Base-by-base conservation (phyloP, 2,797 vertebrate species). In the Dipus sagitta region DNA sequence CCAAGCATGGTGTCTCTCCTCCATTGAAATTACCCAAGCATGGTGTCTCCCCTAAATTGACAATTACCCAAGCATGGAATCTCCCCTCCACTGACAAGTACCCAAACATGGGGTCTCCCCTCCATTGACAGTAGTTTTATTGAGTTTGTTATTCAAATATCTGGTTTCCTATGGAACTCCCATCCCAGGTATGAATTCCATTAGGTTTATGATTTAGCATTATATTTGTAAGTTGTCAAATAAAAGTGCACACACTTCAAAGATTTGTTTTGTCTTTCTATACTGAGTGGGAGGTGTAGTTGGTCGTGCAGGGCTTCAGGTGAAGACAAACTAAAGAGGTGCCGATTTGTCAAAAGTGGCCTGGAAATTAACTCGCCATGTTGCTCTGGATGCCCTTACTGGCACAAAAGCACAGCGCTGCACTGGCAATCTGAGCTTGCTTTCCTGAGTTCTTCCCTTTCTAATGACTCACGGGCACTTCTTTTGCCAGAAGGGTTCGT, bases 401-500 rank as follows among this genome's bases (percentile, higher is more conserved):
- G 82, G 85, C 32, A 75, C 78, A 38, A 72, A 79, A 77, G 30
- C 82, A 65, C 54, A 58, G 71, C 75, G 82, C 75, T 67, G 32
- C 47, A 34, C 21, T 13, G 38, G 34, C 32, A 32, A 38, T 81
- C n/a, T 26, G 30, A 67, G 72, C 86, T 79, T 47, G 47, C 74
- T 90, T 84, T 78, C 92, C 87, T 13, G 5, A 1, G 52, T 52
- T 72, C 86, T 47, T 47, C 11, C 47, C 47, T 47, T 47, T 47
- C 65, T 93, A 67, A 94, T 91, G 68, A 52, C 68, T 81, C 54
- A 15, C 14, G 23, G 17, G 38, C 47, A 62, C 67, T 88, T 60
- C 88, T 86, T 86, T 91, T 92, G 89, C 89, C 65, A 58, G 42
- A 58, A 85, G 60, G 67, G n/a, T 67, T 38, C 60, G 38, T 65